These are phyloP conservation scores for Liparis tanakae DNA, from an alignment of 2,797 vertebrate genomes.

Conservation along the genomic window DNA sequence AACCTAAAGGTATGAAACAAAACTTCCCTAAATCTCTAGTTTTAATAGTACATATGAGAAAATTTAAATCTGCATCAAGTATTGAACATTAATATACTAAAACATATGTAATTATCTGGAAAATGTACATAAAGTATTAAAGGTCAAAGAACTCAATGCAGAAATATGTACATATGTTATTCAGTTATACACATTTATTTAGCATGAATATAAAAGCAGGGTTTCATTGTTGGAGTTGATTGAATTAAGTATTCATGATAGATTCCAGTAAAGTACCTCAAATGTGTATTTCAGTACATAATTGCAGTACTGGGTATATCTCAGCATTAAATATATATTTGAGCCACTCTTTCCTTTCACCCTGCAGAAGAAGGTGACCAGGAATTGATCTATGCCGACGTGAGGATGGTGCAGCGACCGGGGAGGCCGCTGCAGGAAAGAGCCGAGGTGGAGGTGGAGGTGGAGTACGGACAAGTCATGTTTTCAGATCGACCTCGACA, in stretches of 20 bases:
- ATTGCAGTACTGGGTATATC: not conserved
- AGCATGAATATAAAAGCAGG: not conserved
- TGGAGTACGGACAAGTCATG: constrained; percentile 68
- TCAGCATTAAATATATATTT: not conserved
- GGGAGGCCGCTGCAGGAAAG: not conserved
- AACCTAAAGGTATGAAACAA: constrained; percentile 24
- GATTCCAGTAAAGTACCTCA: not conserved
- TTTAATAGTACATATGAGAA: not conserved
- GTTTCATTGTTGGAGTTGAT: not conserved
- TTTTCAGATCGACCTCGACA: constrained; percentile 19
- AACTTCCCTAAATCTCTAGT: no score
- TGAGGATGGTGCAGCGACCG: constrained; percentile 27
- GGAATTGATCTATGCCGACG: constrained; percentile 59
- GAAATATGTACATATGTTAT: not conserved
- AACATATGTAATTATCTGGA: not conserved
- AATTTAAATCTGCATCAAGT: not conserved
- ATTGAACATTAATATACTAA: not conserved
- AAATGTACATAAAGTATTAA: not conserved
- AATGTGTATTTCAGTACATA: no score
- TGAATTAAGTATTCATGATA: not conserved
- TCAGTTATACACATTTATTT: not conserved
- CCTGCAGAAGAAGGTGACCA: constrained; percentile 32
- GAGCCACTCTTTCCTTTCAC: not conserved
- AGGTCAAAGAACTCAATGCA: not conserved
- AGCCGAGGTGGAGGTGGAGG: constrained; percentile 46